phyloP scores from a whole-genome alignment of 1,140 invertebrate genomes.

The Philaenus spumarius region DNA sequence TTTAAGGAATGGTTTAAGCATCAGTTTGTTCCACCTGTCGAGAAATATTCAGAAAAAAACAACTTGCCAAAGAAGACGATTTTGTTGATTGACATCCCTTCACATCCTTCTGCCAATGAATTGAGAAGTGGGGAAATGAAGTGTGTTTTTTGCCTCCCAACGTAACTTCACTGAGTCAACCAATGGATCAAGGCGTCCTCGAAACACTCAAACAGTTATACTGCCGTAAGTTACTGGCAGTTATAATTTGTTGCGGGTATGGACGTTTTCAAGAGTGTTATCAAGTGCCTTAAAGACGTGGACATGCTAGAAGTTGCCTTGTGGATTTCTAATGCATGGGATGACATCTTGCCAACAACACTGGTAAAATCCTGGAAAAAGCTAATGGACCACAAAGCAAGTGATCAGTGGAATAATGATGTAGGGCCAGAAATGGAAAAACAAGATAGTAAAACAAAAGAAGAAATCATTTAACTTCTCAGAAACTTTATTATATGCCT shows the following conservation, averaged over 20 bases:
- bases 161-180: conserved; percentile 40
- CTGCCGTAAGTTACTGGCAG: conserved; percentile 12
- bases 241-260: no score
- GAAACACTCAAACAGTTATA: conserved; percentile 29
- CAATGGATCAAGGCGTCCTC: conserved; percentile 36
- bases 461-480: no score
- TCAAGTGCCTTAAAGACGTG: no score
- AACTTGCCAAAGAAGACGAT: conserved; percentile 27
- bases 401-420: conserved; percentile 33
- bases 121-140: conserved; percentile 28
- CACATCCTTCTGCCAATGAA: conserved; percentile 26
- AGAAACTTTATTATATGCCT: no score
- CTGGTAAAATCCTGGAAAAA: no score
- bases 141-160: conserved; percentile 40
- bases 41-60: conserved; percentile 22
- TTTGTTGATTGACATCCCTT: conserved; percentile 33
- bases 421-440: no score
- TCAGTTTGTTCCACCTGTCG: conserved; percentile 32
- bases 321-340: no score
- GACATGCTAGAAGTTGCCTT: no score
- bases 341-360: no score
- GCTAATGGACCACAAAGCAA: no score
- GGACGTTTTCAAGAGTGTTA: no score
- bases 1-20: conserved; percentile 33
- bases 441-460: no score